phyloP scores from a whole-genome alignment of 1,140 invertebrate genomes.

The Formica exsecta region DNA sequence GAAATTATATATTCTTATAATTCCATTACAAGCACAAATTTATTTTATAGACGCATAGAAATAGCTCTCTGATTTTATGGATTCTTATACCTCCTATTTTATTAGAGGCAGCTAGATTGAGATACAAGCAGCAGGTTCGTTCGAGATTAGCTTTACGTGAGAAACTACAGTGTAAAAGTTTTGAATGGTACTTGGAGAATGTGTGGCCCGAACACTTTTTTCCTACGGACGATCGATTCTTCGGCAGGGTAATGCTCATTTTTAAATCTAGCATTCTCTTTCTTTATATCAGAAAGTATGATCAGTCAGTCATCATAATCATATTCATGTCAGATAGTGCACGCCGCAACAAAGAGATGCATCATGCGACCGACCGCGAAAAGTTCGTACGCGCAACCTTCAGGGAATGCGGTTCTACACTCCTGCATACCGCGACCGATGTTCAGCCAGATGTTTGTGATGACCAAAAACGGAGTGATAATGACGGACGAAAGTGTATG shows the following conservation, averaged over 20 bases:
- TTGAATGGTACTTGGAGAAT: conserved; percentile 98
- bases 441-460: conserved; percentile 92
- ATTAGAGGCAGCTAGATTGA: conserved; percentile 88
- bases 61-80: conserved; percentile 32
- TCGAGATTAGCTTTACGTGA: conserved; percentile 92
- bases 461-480: conserved; percentile 89
- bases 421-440: conserved; percentile 85
- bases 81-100: conserved; percentile 27
- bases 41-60: neutral
- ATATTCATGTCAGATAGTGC: conserved; percentile 84
- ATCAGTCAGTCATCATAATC: conserved; percentile 14
- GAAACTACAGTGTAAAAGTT: conserved; percentile 94
- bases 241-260: conserved; percentile 88
- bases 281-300: neutral
- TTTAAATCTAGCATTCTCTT: neutral
- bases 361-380: conserved; percentile 88
- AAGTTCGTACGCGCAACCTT: conserved; percentile 88
- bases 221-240: conserved; percentile 93
- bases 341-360: conserved; percentile 87
- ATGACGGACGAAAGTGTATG: conserved; percentile 92
- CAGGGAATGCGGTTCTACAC: conserved; percentile 88
- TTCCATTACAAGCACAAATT: neutral
- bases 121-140: conserved; percentile 90
- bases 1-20: conserved; percentile 43
- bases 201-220: conserved; percentile 97